Evolutionary conservation across 64 coral and sea anemone species (phyloP), one percentile per base, ranked within the genome.

Genomic region (Porites lutea): DNA sequence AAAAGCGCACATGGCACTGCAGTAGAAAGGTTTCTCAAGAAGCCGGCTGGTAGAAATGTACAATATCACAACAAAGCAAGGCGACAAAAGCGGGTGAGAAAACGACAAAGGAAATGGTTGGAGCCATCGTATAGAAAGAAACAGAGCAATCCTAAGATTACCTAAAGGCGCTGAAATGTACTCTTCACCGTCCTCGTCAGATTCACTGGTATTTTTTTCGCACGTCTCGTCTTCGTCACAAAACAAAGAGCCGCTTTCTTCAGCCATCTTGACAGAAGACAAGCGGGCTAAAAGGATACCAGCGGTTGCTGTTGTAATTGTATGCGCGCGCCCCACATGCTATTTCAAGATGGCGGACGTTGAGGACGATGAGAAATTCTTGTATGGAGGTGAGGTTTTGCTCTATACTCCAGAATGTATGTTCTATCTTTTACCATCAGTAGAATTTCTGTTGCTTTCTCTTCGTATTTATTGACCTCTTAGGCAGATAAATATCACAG

Each of bases 91-190:
- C 50, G 50, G 59, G 22, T 7, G 65, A 48, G 78, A 89, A 61
- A 65, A 72, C 54, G 43, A 18, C 89, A 75, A 13, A 8, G 60
- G 27, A 61, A 75, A 20, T 88, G 16, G 8, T 22, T 55, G 5
- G 45, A 27, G 50, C 52, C 9, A 13, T 57, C 21, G 12, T 9
- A 72, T 13, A 53, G 60, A 16, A 78, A 79, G 21, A 44, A 13
- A 44, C 5, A 83, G 20, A 53, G 10, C 69, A 22, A 83, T 19
- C 0, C 4, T 8, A 79, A 70, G 52, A 37, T 79, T 52, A 91
- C 93, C 93, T 91, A 95, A 91, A 51, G 93, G 93, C 6, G 93
- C 93, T 50, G 84, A 63, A 52, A 95, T 16, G 91, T 91, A 95
- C 50, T 91, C 80, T 70, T 87, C 82, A 12, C 8, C 12, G n/a